Evolutionary conservation across 2,113 vertebrate genomes (phyloP).

Genomic region (Mobula birostris): DNA sequence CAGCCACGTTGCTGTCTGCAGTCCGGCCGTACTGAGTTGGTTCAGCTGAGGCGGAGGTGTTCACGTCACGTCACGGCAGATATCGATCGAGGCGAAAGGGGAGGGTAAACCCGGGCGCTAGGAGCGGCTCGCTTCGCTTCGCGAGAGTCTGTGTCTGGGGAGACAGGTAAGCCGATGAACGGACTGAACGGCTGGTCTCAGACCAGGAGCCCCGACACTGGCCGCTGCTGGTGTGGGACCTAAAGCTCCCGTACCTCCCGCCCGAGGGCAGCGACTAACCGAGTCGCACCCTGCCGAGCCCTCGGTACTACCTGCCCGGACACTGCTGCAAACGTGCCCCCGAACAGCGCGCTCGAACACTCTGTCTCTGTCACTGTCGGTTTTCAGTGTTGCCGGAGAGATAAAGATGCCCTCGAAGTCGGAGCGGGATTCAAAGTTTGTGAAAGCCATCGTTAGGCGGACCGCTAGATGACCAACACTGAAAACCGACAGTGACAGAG

Average conservation of each 20-base stretch:
- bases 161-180: neutral
- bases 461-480: too few relatives aligned
- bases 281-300: too few relatives aligned
- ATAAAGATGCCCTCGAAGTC: neutral
- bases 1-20: conserved; percentile 4
- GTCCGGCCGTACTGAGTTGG: neutral
- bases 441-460: neutral
- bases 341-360: too few relatives aligned
- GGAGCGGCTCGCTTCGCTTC: neutral
- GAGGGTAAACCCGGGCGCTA: neutral
- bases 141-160: neutral
- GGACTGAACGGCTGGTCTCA: neutral
- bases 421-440: neutral
- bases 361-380: too few relatives aligned
- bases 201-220: neutral
- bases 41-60: neutral
- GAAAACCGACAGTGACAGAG: too few relatives aligned
- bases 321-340: too few relatives aligned
- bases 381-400: too few relatives aligned
- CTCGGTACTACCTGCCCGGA: too few relatives aligned
- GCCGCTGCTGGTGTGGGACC: neutral
- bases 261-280: too few relatives aligned
- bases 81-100: neutral
- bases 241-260: too few relatives aligned
- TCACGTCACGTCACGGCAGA: neutral